phyloP scores from a whole-genome alignment of 2,888 invertebrate genomes.

The Ditula angustiorana region DNA sequence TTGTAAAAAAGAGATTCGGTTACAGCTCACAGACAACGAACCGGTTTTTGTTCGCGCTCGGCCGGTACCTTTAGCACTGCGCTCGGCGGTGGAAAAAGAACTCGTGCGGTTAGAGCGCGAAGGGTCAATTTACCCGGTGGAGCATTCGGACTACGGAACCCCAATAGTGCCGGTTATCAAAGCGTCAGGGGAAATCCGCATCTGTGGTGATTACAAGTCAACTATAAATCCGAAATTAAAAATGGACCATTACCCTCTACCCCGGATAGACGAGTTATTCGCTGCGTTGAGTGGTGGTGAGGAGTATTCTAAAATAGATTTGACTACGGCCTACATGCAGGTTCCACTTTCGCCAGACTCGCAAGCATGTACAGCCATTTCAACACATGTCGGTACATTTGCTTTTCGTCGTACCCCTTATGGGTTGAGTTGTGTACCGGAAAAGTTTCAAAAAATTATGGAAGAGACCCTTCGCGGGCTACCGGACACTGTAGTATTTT shows the following conservation, averaged over 20 bases:
- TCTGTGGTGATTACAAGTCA: conserved; percentile 36
- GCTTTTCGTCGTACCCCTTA: conserved; percentile 43
- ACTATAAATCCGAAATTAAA: conserved; percentile 39
- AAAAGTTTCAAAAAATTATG: conserved; percentile 46
- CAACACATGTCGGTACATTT: conserved; percentile 46
- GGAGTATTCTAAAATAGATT: conserved; percentile 34
- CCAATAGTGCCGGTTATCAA: conserved; percentile 41
- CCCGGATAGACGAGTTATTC: too few relatives aligned
- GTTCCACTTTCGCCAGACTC: conserved; percentile 30
- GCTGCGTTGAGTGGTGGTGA: conserved; percentile 30
- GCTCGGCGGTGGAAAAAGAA: conserved; percentile 28
- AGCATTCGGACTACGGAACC: conserved; percentile 41
- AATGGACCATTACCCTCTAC: conserved; percentile 29
- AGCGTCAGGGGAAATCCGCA: conserved; percentile 16
- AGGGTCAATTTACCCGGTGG: conserved; percentile 36
- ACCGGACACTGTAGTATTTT: conserved; percentile 37
- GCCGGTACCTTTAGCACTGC: conserved; percentile 35
- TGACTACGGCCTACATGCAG: conserved; percentile 25
- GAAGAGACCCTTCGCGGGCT: conserved; percentile 42
- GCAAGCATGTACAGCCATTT: conserved; percentile 38
- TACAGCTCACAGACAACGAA: conserved; percentile 27
- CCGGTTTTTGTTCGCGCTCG: conserved; percentile 33
- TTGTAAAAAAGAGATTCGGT: conserved; percentile 35
- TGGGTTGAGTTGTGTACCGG: conserved; percentile 44
- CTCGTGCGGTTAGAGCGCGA: conserved; percentile 33